Evolutionary conservation across 1,140 invertebrate species (phyloP), one percentile per base, ranked within the genome.

Genomic region (Lucilia cuprina): DNA sequence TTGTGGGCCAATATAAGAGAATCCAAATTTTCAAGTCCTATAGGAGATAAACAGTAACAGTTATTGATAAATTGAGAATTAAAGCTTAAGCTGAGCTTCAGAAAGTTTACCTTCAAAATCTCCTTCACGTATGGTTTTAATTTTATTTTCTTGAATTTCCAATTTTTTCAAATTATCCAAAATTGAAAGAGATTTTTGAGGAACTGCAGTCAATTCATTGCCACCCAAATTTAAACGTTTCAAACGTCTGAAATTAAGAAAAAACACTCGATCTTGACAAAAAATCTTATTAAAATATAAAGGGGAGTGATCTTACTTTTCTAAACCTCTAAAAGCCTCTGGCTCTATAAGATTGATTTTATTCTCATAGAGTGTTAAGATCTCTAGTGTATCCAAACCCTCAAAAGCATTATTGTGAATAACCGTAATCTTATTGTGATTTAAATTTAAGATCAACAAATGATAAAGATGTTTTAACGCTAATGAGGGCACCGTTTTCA

Each of bases 311-410:
- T 47, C 93, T 94, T 92, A 97, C 96, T 96, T 96, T 88, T 96
- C 96, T 1, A 97, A 91, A 84, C 96, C 96, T 84, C 95, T 94
- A 91, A 98, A 97, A 17, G 96, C 96, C 84, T 96, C 95, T 0
- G 93, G 91, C 86, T 97, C 96, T 78, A 98, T 94, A 21, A 91
- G 93, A 78, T 93, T 93, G 85, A 97, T 95, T 92, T 95, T 95
- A 89, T 98, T 98, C 89, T 96, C 96, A 90, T 98, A 98, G 19
- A 98, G 91, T 70, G 96, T 97, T 50, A 98, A 93, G 84, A 97
- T 96, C 90, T 97, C 96, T 77, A 97, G 92, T 7, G 96, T 96
- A 85, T 96, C 95, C 85, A 97, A 93, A 2, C 96, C 96, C 86
- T 96, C 93, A 87, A 98, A 97, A 21, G 96, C 96, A 83, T 93